These are phyloP conservation scores for Blastobasis lacticolella DNA, from an alignment of 2,888 invertebrate species.

Conservation along the genomic window DNA sequence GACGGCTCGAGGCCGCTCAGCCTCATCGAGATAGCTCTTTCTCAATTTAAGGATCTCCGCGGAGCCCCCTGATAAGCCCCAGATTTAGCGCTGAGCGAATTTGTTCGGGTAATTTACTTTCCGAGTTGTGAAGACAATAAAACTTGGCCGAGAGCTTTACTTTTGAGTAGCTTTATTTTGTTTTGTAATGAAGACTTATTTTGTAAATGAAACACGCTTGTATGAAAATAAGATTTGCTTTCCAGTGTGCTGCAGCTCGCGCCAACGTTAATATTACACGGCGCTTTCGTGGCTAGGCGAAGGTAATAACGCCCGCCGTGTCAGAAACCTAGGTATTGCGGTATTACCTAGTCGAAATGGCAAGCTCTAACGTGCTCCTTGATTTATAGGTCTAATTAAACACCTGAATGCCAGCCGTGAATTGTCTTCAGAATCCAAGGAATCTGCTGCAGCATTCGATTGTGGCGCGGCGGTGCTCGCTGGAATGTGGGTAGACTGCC, in stretches of 20 bases:
- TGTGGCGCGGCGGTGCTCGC: too few relatives aligned
- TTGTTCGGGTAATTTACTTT: conserved; percentile 69
- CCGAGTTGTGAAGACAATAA: conserved; percentile 68
- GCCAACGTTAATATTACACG: not conserved
- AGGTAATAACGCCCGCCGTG: not conserved
- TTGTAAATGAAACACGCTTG: conserved; percentile 32
- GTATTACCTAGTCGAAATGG: conserved; percentile 27
- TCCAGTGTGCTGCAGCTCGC: too few relatives aligned
- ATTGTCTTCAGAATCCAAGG: conserved; percentile 40
- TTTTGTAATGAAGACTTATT: conserved; percentile 51
- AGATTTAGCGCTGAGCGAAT: conserved; percentile 68
- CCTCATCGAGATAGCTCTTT: conserved; percentile 59
- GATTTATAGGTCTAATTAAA: conserved; percentile 62
- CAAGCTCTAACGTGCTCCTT: conserved; percentile 37
- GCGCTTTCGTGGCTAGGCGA: not conserved
- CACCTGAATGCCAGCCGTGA: conserved; percentile 50
- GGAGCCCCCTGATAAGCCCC: conserved; percentile 60
- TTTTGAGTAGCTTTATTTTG: conserved; percentile 54
- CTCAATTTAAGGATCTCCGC: conserved; percentile 60
- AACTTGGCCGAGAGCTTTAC: conserved; percentile 48
- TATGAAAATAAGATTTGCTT: conserved; percentile 3
- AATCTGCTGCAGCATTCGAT: conserved; percentile 6
- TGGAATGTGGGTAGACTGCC: too few relatives aligned
- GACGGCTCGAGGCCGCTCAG: conserved; percentile 48
- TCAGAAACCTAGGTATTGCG: conserved; percentile 3